phyloP scores from a whole-genome alignment of 2,113 vertebrate species.

The Chinchilla lanigera region DNA sequence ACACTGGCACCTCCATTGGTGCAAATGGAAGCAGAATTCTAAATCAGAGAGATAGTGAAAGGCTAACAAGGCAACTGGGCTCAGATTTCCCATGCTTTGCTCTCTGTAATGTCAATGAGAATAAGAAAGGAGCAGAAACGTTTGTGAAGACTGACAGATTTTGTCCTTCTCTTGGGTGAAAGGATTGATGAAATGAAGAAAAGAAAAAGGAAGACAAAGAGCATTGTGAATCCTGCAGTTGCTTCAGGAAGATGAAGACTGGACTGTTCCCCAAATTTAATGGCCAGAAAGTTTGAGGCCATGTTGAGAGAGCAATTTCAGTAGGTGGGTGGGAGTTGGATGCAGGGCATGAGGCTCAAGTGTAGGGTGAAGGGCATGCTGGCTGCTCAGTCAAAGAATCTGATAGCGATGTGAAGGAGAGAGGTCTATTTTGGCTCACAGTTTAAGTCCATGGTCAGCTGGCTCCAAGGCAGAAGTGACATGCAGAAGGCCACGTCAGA shows the following conservation, averaged over 20 bases:
- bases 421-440: not conserved
- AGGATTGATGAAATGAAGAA: not conserved
- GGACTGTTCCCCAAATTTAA: not conserved
- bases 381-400: not conserved
- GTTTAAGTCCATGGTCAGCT: no score
- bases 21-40: not conserved
- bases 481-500: not conserved
- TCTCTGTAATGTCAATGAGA: not conserved
- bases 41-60: not conserved
- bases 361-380: rapidly evolving
- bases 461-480: not conserved
- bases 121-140: not conserved
- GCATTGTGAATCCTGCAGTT: not conserved
- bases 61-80: not conserved
- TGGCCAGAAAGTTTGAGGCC: not conserved
- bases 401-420: not conserved
- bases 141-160: not conserved
- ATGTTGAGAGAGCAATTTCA: not conserved
- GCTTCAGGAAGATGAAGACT: not conserved
- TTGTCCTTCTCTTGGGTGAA: not conserved
- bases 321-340: not conserved
- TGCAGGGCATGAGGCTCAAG: not conserved
- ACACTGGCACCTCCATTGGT: not conserved
- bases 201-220: not conserved
- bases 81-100: not conserved